Evolutionary conservation across 2,113 vertebrate genomes (phyloP).

Genomic region (Saccopteryx bilineata): DNA sequence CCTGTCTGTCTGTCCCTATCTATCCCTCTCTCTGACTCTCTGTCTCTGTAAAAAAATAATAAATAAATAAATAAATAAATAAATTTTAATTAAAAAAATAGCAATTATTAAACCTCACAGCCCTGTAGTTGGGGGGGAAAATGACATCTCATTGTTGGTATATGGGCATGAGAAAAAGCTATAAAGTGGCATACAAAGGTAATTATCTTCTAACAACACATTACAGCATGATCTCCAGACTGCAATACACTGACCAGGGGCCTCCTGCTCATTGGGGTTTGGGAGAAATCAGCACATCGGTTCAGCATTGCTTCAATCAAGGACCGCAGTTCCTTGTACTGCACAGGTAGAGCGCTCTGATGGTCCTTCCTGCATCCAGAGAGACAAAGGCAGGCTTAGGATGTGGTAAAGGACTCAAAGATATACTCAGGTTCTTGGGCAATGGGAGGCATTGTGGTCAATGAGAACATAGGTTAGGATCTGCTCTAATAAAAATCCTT

Average conservation of each 20-base stretch:
- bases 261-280: conserved; percentile 79
- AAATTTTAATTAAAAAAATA: not conserved
- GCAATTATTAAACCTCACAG: not conserved
- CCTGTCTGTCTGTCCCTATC: no score
- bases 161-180: not conserved
- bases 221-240: not conserved
- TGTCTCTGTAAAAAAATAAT: no score
- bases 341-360: conserved; percentile 92
- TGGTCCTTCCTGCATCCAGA: conserved; percentile 91
- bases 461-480: not conserved
- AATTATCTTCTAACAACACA: conserved; percentile 19
- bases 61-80: no score
- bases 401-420: not conserved
- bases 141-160: not conserved
- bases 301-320: conserved; percentile 90
- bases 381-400: conserved; percentile 67
- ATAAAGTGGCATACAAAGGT: not conserved
- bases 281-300: conserved; percentile 89
- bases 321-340: conserved; percentile 89
- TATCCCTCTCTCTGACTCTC: no score
- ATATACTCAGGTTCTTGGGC: not conserved
- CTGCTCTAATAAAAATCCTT: conserved; percentile 20
- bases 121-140: not conserved
- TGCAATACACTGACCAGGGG: conserved; percentile 82
- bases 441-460: no score